These are phyloP conservation scores for Genyomyrus donnyi DNA, from an alignment of 2,113 vertebrate genomes.

Conservation along the genomic window DNA sequence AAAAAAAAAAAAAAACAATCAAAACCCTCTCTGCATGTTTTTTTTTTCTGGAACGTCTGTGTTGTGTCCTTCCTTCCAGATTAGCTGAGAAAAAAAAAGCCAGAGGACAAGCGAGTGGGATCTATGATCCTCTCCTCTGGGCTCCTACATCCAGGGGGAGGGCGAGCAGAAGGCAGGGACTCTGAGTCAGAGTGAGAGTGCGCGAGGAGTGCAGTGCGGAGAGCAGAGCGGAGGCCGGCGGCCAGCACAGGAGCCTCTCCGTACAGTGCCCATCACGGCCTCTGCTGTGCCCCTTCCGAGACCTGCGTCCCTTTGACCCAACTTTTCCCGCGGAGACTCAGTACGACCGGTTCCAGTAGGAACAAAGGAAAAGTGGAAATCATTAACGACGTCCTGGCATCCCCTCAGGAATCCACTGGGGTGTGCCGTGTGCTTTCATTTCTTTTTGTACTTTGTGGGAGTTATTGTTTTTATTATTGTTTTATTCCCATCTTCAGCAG, in stretches of 20 bases:
- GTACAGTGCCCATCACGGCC: background rate
- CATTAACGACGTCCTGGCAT: conserved; percentile 47
- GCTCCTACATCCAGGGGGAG: conserved; percentile 48
- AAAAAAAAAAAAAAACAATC: conserved; percentile 31
- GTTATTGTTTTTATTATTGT: background rate
- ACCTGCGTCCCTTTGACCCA: background rate
- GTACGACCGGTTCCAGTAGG: conserved; percentile 35
- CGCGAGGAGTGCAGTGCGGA: conserved; percentile 3
- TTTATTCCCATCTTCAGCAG: background rate
- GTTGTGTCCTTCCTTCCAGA: conserved; percentile 43
- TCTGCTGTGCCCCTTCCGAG: background rate
- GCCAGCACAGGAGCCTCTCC: conserved; percentile 22
- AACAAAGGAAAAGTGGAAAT: conserved; percentile 25
- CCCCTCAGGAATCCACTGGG: conserved; percentile 61
- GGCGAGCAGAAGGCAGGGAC: conserved; percentile 34
- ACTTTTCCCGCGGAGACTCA: background rate
- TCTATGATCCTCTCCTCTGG: conserved; percentile 33
- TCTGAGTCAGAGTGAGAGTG: conserved; percentile 43
- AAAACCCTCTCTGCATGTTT: conserved; percentile 38
- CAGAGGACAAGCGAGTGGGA: conserved; percentile 25
- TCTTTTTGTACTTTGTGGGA: conserved; percentile 55
- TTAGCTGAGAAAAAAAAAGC: conserved; percentile 24
- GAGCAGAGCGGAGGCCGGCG: conserved; percentile 18
- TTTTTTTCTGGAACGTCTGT: conserved; percentile 39
- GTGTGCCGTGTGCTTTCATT: conserved; percentile 56